These are phyloP conservation scores for Natator depressus DNA, from an alignment of 2,113 vertebrate species.

Conservation along the genomic window DNA sequence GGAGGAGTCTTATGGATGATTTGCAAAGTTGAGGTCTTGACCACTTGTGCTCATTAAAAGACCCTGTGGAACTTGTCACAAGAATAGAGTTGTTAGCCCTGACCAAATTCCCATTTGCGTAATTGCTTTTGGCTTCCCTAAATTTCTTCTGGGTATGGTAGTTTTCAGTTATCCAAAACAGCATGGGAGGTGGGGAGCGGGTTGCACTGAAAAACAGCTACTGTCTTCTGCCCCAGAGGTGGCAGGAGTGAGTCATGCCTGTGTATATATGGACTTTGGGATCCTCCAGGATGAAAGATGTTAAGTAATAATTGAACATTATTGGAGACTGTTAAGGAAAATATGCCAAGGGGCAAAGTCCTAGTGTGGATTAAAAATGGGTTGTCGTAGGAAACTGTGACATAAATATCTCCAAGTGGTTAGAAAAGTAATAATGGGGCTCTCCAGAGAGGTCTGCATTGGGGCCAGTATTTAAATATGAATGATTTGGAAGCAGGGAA, in stretches of 20 bases:
- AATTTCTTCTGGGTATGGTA: fast-evolving
- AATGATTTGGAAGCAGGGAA: neutral
- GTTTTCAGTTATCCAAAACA: neutral
- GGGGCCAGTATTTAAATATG: neutral
- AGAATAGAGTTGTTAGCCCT: neutral
- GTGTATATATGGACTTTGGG: neutral
- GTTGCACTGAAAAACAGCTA: neutral
- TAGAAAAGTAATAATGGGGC: neutral
- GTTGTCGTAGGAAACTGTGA: fast-evolving
- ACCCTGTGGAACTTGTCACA: fast-evolving
- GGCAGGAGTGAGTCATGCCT: neutral
- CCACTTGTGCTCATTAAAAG: neutral
- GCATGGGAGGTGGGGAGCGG: neutral
- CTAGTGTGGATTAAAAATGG: neutral
- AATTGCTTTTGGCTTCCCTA: neutral
- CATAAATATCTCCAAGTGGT: neutral
- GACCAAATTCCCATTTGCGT: neutral
- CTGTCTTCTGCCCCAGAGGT: neutral
- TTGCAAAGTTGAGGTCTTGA: neutral
- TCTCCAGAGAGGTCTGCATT: neutral
- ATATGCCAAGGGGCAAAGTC: neutral
- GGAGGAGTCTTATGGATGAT: fast-evolving
- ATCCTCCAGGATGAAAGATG: neutral
- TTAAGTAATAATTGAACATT: neutral
- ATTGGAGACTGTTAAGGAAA: neutral